phyloP scores from a whole-genome alignment of 2,797 vertebrate genomes.

The Sebastes itinus region DNA sequence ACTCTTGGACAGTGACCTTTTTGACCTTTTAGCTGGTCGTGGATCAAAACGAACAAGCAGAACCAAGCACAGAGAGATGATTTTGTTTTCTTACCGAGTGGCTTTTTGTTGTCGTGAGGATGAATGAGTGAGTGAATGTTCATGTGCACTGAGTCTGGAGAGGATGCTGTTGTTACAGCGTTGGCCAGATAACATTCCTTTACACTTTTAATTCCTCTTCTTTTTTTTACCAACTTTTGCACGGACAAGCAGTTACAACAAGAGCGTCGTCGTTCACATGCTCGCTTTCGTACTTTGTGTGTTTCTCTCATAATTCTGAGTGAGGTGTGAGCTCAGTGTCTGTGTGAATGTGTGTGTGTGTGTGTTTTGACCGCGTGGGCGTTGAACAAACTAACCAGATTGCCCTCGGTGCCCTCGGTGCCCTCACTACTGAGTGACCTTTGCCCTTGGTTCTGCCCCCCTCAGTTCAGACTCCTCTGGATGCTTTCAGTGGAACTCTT shows the following conservation, averaged over 20 bases:
- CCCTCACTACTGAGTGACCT: slow-evolving; percentile 50
- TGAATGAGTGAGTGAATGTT: slow-evolving; percentile 56
- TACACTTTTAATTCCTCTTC: slow-evolving; percentile 7
- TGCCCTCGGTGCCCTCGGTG: slow-evolving; percentile 37
- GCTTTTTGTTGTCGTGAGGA: slow-evolving; percentile 42
- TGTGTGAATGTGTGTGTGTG: slow-evolving; percentile 17
- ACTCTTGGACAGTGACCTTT: slow-evolving; percentile 35
- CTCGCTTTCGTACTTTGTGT: background rate
- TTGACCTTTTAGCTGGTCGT: slow-evolving; percentile 26
- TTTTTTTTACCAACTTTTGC: background rate
- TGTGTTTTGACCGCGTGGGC: slow-evolving; percentile 18
- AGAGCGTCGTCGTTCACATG: background rate
- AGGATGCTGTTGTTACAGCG: slow-evolving; percentile 2
- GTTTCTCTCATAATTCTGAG: background rate
- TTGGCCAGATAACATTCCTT: slow-evolving; percentile 22
- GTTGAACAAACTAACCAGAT: slow-evolving; percentile 25
- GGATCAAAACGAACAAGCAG: slow-evolving; percentile 44
- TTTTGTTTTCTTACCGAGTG: slow-evolving; percentile 4
- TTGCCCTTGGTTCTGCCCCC: slow-evolving; percentile 48
- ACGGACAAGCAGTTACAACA: background rate
- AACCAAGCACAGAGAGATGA: slow-evolving; percentile 61
- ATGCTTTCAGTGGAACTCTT: slow-evolving; percentile 34
- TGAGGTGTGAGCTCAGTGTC: background rate
- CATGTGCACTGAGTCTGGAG: slow-evolving; percentile 25
- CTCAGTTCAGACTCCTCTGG: slow-evolving; percentile 26